phyloP scores from a whole-genome alignment of 2,888 invertebrate genomes.

The Allygus modestus region DNA sequence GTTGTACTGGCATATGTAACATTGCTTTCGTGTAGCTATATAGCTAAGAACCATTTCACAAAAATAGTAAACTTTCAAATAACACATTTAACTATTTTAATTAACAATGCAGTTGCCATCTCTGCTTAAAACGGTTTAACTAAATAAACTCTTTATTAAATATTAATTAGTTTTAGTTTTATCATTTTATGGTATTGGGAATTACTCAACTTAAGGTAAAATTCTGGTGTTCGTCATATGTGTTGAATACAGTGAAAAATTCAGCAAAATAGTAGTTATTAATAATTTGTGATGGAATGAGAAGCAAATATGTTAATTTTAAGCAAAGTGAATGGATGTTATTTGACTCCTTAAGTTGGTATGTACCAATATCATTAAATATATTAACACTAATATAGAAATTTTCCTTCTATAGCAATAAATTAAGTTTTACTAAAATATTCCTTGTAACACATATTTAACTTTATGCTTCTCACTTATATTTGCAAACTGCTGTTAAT shows the following conservation, averaged over 20 bases:
- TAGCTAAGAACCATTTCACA: background rate
- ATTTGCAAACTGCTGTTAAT: conserved; percentile 10
- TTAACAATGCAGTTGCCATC: conserved; percentile 12
- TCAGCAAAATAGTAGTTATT: too few species aligned
- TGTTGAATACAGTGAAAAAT: too few species aligned
- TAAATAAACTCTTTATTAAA: background rate
- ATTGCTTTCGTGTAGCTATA: background rate
- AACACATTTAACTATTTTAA: background rate
- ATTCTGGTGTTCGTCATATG: too few species aligned
- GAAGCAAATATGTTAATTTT: background rate
- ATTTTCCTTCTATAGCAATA: background rate
- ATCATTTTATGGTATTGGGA: background rate
- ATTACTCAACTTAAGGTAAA: background rate
- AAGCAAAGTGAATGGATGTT: background rate
- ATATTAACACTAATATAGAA: background rate
- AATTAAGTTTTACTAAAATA: background rate
- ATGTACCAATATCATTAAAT: background rate
- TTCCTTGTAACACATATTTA: background rate
- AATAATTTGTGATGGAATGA: too few species aligned
- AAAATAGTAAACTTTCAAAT: background rate
- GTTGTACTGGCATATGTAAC: background rate
- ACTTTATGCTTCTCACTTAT: conserved; percentile 2
- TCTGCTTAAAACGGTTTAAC: background rate
- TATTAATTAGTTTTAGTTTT: background rate
- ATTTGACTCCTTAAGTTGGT: background rate